Conservation (phyloP, 2,888 invertebrate species). For the Lysandra bellargus region DNA sequence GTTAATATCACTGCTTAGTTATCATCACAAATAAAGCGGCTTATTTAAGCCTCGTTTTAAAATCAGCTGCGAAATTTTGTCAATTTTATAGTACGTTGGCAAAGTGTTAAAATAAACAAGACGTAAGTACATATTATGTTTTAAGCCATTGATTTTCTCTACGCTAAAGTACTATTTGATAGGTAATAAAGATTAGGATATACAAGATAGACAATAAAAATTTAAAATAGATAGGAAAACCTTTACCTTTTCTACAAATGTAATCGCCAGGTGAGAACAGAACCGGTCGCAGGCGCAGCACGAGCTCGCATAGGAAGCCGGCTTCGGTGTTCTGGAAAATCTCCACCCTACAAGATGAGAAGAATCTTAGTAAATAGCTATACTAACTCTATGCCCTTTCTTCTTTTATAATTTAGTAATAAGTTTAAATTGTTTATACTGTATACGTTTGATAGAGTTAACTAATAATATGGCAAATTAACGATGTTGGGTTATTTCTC, state of each 20-base stretch:
- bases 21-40: background rate
- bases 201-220: background rate
- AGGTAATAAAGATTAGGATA: background rate
- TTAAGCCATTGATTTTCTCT: background rate
- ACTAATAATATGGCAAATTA: no score
- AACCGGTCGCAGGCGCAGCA: constrained; percentile 95
- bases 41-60: background rate
- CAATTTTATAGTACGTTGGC: no score
- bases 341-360: constrained; percentile 85
- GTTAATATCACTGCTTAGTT: constrained; percentile 38
- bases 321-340: constrained; percentile 99
- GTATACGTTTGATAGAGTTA: no score
- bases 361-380: background rate
- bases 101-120: no score
- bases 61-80: no score
- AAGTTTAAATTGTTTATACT: no score
- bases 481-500: no score
- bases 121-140: background rate
- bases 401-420: no score
- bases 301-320: constrained; percentile 98
- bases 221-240: background rate
- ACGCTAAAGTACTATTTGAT: background rate
- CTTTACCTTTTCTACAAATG: constrained; percentile 98
- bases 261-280: constrained; percentile 99
- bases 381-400: background rate